These are phyloP conservation scores for Schlechtendalia chinensis DNA, from an alignment of 1,140 invertebrate genomes.

Conservation along the genomic window DNA sequence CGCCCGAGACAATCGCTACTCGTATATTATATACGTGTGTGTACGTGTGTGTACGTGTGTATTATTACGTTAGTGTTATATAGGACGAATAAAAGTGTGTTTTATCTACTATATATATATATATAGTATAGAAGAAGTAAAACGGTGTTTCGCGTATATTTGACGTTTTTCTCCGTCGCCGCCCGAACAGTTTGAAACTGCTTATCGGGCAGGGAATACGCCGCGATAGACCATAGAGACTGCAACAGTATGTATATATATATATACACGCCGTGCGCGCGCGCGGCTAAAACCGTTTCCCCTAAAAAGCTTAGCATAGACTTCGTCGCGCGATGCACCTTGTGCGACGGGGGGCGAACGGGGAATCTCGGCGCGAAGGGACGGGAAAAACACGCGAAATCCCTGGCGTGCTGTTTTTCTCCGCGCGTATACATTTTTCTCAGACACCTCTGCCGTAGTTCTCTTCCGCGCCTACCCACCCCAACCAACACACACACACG, in stretches of 20 bases:
- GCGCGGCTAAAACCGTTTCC: constrained; percentile 34
- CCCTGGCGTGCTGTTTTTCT: constrained; percentile 48
- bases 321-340: neutral
- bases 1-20: no score
- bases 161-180: neutral
- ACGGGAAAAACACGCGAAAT: constrained; percentile 29
- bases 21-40: no score
- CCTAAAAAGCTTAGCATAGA: constrained; percentile 44
- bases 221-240: constrained; percentile 1
- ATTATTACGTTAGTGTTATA: neutral
- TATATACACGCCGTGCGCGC: neutral
- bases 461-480: neutral
- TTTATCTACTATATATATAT: neutral
- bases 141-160: constrained; percentile 32
- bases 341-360: neutral
- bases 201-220: constrained; percentile 12
- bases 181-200: constrained; percentile 23
- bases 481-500: no score
- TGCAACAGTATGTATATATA: neutral
- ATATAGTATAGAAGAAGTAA: neutral
- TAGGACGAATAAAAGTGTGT: neutral
- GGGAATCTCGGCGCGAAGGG: no score
- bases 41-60: no score
- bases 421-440: neutral
- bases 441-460: constrained; percentile 1